Evolutionary conservation across 2,888 invertebrate genomes (phyloP).

Genomic region (Rhamnusium bicolor): DNA sequence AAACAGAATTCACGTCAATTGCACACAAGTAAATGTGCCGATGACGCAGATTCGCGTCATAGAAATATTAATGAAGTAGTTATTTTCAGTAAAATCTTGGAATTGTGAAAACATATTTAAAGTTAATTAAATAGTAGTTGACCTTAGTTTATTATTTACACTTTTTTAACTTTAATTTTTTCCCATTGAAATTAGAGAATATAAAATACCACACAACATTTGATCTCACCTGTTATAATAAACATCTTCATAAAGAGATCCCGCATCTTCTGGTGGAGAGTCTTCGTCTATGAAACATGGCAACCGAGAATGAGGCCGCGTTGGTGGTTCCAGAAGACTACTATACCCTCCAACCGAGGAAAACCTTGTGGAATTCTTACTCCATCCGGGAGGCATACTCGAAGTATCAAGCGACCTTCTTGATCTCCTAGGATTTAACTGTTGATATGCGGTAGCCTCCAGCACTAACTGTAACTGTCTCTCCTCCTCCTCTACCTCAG

Average conservation of each 20-base stretch:
- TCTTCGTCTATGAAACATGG: constrained; percentile 75
- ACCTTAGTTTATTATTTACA: too few relatives aligned
- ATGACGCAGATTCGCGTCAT: too few relatives aligned
- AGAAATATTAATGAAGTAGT: too few relatives aligned
- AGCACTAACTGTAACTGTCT: constrained; percentile 82
- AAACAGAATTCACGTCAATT: too few relatives aligned
- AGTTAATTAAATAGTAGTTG: too few relatives aligned
- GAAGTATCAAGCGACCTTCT: constrained; percentile 77
- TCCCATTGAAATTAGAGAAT: too few relatives aligned
- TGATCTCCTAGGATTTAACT: constrained; percentile 70
- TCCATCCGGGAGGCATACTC: constrained; percentile 74
- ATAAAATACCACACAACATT: background rate
- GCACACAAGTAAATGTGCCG: too few relatives aligned
- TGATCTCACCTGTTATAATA: constrained; percentile 62
- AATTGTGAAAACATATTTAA: too few relatives aligned
- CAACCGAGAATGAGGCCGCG: constrained; percentile 76
- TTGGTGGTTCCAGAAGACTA: constrained; percentile 79
- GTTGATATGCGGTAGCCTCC: constrained; percentile 78
- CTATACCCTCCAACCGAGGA: constrained; percentile 82
- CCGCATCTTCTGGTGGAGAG: constrained; percentile 66
- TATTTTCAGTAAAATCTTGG: too few relatives aligned
- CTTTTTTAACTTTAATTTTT: too few relatives aligned
- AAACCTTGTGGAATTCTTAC: constrained; percentile 72
- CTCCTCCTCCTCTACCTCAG: constrained; percentile 80
- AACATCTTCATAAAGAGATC: constrained; percentile 65